Percentiles rank a stretch among this genome's conserved stretches.
phyloP scores from a whole-genome alignment of 1,140 invertebrate species.

The Heliothis virescens region DNA sequence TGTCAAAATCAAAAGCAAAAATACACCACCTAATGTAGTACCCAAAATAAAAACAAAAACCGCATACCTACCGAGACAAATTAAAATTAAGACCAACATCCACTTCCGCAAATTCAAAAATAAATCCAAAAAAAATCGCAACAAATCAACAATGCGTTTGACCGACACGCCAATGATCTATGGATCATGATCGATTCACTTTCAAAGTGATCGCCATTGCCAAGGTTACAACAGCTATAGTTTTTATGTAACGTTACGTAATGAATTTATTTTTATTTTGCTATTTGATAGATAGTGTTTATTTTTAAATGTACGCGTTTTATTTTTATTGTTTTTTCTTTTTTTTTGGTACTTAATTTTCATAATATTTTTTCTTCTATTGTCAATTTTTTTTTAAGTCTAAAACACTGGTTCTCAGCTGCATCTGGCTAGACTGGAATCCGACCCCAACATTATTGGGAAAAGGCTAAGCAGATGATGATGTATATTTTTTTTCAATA shows the following conservation, averaged over 20 bases:
- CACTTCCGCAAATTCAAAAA: background rate
- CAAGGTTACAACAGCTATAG: constrained; percentile 49
- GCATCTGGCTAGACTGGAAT: too few species aligned
- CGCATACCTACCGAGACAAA: too few species aligned
- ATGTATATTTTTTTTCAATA: too few species aligned
- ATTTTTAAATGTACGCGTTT: background rate
- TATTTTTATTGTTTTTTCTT: too few species aligned
- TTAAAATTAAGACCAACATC: background rate
- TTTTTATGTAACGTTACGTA: constrained; percentile 41
- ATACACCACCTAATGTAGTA: too few species aligned
- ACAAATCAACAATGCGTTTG: constrained; percentile 25
- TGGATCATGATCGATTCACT: constrained; percentile 59
- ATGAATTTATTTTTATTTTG: constrained; percentile 26
- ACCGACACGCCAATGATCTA: constrained; percentile 51
- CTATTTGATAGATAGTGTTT: background rate
- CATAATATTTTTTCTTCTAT: background rate
- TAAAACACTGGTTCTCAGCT: too few species aligned
- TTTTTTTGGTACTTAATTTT: too few species aligned
- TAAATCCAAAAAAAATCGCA: background rate
- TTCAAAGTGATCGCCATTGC: constrained; percentile 53
- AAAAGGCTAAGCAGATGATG: too few species aligned
- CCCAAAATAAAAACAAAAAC: too few species aligned
- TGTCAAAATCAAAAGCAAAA: too few species aligned
- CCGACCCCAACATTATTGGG: too few species aligned
- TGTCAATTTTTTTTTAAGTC: too few species aligned